A percentile compares a stretch with the other conserved stretches of the same genome.
These are phyloP conservation scores for Vireo griseus DNA, from an alignment of 2,797 vertebrate genomes.

Conservation along the genomic window DNA sequence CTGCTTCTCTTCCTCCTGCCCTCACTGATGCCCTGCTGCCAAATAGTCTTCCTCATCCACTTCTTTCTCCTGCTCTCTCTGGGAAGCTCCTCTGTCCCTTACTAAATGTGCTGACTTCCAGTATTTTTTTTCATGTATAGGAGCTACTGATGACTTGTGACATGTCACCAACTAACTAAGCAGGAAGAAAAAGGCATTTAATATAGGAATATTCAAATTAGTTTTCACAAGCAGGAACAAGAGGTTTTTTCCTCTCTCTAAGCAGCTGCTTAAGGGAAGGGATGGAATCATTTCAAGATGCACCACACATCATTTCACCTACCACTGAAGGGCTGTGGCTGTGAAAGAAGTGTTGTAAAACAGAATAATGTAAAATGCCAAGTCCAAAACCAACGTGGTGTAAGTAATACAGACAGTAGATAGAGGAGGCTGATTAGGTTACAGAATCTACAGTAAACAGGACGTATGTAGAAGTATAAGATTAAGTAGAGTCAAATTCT, in stretches of 20 bases:
- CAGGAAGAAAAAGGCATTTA: not conserved
- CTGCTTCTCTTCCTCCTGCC: not conserved
- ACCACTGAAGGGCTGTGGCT: not conserved
- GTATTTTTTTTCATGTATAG: rapidly evolving
- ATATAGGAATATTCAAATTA: not conserved
- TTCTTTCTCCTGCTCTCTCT: not conserved
- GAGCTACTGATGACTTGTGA: not conserved
- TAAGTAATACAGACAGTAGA: not conserved
- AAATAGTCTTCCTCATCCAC: not conserved
- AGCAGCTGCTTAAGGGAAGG: not conserved
- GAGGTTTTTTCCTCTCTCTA: not conserved
- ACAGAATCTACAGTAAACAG: not conserved
- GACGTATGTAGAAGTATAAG: not conserved
- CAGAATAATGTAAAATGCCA: not conserved
- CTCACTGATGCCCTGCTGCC: not conserved
- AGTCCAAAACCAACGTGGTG: not conserved
- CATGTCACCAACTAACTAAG: not conserved
- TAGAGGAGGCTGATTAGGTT: not conserved
- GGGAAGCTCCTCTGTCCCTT: not conserved
- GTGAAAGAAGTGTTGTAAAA: not conserved
- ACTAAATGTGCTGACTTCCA: not conserved
- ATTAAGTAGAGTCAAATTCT: not conserved
- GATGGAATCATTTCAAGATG: not conserved
- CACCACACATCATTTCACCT: not conserved
- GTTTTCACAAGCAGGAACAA: not conserved